These are phyloP conservation scores for Cerceris rybyensis DNA, from an alignment of 2,888 invertebrate species.

Conservation along the genomic window DNA sequence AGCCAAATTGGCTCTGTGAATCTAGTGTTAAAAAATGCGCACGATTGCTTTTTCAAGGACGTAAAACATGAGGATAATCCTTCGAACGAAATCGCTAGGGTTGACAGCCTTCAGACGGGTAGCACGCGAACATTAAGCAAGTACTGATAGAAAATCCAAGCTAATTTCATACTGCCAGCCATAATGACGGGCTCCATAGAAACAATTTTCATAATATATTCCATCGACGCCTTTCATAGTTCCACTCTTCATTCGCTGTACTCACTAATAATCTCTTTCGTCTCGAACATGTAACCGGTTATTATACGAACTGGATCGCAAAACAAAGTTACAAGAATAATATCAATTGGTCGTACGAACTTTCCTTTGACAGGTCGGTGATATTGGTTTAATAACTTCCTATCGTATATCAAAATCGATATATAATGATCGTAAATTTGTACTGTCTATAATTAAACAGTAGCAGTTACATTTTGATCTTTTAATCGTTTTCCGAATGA, in stretches of 20 bases:
- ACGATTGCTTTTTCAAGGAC: background rate
- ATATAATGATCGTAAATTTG: background rate
- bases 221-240: constrained; percentile 29
- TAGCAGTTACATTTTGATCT: no score
- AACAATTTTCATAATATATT: constrained; percentile 23
- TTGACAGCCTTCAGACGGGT: constrained; percentile 3
- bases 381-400: constrained; percentile 3
- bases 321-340: constrained; percentile 17
- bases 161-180: constrained; percentile 3
- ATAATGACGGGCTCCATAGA: constrained; percentile 19
- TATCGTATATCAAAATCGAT: background rate
- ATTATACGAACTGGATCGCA: constrained; percentile 23
- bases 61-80: constrained; percentile 9
- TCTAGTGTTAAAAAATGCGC: no score
- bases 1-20: no score
- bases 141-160: constrained; percentile 27
- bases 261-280: constrained; percentile 28
- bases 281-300: constrained; percentile 19
- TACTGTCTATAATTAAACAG: background rate
- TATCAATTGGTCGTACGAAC: background rate
- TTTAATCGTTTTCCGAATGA: no score
- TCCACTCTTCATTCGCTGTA: constrained; percentile 30
- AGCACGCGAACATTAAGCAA: constrained; percentile 25
- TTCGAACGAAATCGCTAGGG: background rate
- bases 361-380: background rate